Conservation (phyloP, 2,888 invertebrate genomes). For the Allophyes oxyacanthae region DNA sequence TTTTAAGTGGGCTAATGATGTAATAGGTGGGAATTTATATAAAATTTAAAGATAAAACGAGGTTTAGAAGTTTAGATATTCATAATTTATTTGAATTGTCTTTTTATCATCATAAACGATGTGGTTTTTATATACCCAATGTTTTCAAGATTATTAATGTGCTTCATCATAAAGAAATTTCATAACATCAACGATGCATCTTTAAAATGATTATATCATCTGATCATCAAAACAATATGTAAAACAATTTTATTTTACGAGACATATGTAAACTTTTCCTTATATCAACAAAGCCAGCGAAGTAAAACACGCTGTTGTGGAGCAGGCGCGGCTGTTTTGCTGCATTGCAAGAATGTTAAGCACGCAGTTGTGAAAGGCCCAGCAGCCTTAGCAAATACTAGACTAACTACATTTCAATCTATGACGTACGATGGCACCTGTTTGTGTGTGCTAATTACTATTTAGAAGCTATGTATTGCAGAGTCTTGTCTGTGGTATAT, state of each 20-base stretch:
- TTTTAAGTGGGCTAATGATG: not conserved
- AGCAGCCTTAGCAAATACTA: slow-evolving; percentile 58
- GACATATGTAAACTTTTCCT: not conserved
- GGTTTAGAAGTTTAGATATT: not conserved
- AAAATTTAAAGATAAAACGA: not conserved
- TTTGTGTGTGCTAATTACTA: slow-evolving; percentile 41
- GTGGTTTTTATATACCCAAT: not conserved
- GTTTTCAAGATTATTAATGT: too few relatives aligned
- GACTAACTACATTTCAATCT: slow-evolving; percentile 61
- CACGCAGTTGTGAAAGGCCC: slow-evolving; percentile 73
- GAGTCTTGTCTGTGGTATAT: not conserved
- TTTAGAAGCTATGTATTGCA: slow-evolving; percentile 2
- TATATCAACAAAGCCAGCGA: slow-evolving; percentile 5
- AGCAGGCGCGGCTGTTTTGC: slow-evolving; percentile 48
- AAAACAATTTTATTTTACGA: not conserved
- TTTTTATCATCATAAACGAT: not conserved
- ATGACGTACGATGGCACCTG: slow-evolving; percentile 57
- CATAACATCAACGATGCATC: not conserved
- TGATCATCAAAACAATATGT: not conserved
- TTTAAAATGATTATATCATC: not conserved
- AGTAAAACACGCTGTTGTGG: slow-evolving; percentile 22
- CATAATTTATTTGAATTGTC: not conserved
- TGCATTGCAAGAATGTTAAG: slow-evolving; percentile 64
- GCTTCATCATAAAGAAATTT: not conserved
- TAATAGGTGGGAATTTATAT: not conserved